Evolutionary conservation across 2,888 invertebrate genomes (phyloP), one percentile per base, ranked within the genome.

Genomic region (Temnothorax ravouxi): DNA sequence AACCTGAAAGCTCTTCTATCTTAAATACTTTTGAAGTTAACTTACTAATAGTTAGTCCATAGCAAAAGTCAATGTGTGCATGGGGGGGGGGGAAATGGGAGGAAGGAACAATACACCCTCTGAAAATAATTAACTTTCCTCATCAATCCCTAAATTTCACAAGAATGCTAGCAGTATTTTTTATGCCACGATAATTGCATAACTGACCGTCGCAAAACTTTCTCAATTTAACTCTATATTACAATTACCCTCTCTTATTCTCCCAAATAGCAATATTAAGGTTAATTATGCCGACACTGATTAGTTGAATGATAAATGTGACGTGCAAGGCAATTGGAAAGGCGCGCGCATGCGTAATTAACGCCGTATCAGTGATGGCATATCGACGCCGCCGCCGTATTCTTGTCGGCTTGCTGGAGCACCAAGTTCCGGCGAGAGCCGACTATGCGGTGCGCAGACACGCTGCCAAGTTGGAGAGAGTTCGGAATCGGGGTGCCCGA

Each of bases 381-480:
- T 67, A 77, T 77, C 77, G 67, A 56, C 44, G n/a, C 21, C 66
- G 34, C n/a, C 52, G 29, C n/a, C 34, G 56, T 67, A 79, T 67
- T 69, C 77, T 67, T 79, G 64, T 38, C 13, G 52, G 41, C 25
- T 47, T 11, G 79, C 77, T 47, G 47, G 56, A 59, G 64, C 69
- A 34, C 9, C 47, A 34, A 79, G 79, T 79, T 69, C 47, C 44
- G 44, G 54, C 67, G 47, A 69, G 15, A 69, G 41, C 54, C 69
- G 56, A 29, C 54, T 77, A 67, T 34, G 79, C 56, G 56, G 44
- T 67, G 69, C 56, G 56, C 56, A 79, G 69, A 79, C 69, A 79
- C 56, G 69, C 34, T 69, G 79, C 61, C 62, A 81, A 81, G 80
- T 81, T 81, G 9, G 41, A 41, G 80, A 74, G 79, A 79, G 69